These are phyloP conservation scores for Odontesthes bonariensis DNA, from an alignment of 2,113 vertebrate species.

Conservation along the genomic window DNA sequence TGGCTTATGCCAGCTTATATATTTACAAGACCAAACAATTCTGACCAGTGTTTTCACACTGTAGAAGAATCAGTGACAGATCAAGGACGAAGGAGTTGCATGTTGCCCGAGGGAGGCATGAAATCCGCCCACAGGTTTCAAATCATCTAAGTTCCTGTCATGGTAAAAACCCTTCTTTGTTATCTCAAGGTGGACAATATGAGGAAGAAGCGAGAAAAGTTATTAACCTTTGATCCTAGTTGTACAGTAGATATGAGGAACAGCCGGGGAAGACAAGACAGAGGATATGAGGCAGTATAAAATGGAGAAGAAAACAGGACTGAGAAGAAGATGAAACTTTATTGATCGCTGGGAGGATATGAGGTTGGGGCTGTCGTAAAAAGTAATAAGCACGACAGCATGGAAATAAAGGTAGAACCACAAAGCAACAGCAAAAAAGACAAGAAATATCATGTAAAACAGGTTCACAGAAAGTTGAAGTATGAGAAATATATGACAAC, in stretches of 20 bases:
- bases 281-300: conserved; percentile 19
- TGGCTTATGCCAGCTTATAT: conserved; percentile 5
- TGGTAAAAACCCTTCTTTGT: conserved; percentile 25
- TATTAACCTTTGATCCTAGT: conserved; percentile 65
- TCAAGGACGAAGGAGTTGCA: conserved; percentile 35
- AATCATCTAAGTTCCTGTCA: background rate
- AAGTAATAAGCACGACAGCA: background rate
- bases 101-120: background rate
- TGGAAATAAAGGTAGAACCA: conserved; percentile 1
- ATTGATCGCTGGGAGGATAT: conserved; percentile 46
- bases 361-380: background rate
- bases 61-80: background rate
- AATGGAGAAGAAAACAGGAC: conserved; percentile 14
- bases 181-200: conserved; percentile 23
- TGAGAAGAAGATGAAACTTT: conserved; percentile 26
- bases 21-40: conserved; percentile 17
- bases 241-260: conserved; percentile 35
- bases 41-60: background rate
- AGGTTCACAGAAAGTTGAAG: background rate
- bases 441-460: background rate
- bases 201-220: conserved; percentile 33
- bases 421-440: background rate
- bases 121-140: conserved; percentile 1
- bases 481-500: background rate
- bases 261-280: conserved; percentile 9